Evolutionary conservation across 2,888 invertebrate genomes (phyloP), one percentile per base, ranked within the genome.

Genomic region (Dicyrtoma fusca): DNA sequence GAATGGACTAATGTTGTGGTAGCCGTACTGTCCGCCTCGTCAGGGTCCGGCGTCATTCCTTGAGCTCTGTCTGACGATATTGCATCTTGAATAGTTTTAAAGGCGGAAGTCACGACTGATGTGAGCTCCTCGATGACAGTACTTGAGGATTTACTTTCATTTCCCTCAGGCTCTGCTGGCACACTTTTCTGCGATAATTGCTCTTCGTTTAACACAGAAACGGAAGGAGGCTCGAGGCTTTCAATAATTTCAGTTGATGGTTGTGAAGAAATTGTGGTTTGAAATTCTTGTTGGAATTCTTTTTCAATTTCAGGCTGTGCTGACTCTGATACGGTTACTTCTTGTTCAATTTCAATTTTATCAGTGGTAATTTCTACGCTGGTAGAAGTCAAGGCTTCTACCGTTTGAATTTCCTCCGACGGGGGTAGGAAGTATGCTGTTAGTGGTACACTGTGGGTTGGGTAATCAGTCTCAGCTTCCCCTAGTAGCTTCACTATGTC

Each of bases 51-150:
- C 3, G 34, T 34, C 3, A 34, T 8, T 34, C 8, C 34, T 34
- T 34, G 34, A 5, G 8, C 53, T 53, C 21, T 19, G 6, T 23
- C 14, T 59, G 59, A 26, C 17, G 44, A 14, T 42, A 61, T 42
- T 11, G 44, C 42, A 61, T 61, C 61, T 61, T 61, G 26, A 42
- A 61, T 61, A 4, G 42, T 42, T 34, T 61, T 19, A 14, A 61
- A 44, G 14, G 61, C 61, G 11, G 61, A 42, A 19, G 42, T 61
- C 26, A 44, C 61, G 6, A 19, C 61, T 8, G 61, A 61, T n/a
- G 26, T 61, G 17, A 61, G n/a, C n/a, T n/a, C n/a, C n/a, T 34
- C 34, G 34, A 5, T 34, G 34, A 34, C 4, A 34, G n/a, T n/a
- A n/a, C n/a, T n/a, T 34, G 34, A 34, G 8, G 8, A 34, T 34